Base-by-base conservation (phyloP, 2,113 vertebrate species). In the Caranx ignobilis region DNA sequence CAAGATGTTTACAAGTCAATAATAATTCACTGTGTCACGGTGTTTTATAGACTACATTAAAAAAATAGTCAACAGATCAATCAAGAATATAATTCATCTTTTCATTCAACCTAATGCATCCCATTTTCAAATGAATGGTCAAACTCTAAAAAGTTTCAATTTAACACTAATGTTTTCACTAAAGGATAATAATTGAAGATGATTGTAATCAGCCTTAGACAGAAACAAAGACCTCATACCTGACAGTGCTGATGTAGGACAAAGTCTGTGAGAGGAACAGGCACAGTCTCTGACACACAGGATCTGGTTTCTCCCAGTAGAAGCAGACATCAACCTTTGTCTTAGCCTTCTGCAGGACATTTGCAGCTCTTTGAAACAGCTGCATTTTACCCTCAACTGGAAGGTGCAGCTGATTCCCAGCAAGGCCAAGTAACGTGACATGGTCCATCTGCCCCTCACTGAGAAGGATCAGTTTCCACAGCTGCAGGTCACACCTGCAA, bases 381-480 rank as follows among this genome's bases (percentile, higher is more conserved):
- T 11, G 31, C 10, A 2, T 66, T 54, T 54, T 9, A 45, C 78
- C 75, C 8, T 59, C 4, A 37, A 10, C 56, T 59, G 82, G 78
- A 59, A 84, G 86, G 41, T 71, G 56, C 35, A 87, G 2, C 35
- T 47, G 54, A 37, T 78, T 78, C 65, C 35, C n/a, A 71, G 56
- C 34, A 11, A 56, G 12, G 7, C 52, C 2, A 0, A 77, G 68
- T 66, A 81, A 72, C 21, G 31, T 43, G 4, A 6, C 1, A 16
- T 73, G 9, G 19, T 77, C 67, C 68, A 61, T 60, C 68, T 69
- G 35, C 2, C 4, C 63, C 52, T 70, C 6, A 34, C 63, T 72
- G 50, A 80, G 67, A 35, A 86, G 79, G 13, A 80, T 37, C 7
- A 52, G 19, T 6, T 50, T 7, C 85, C 71, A 83, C 6, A 87